Conservation (phyloP, 2,113 vertebrate genomes). For the Emydocephalus ijimae region DNA sequence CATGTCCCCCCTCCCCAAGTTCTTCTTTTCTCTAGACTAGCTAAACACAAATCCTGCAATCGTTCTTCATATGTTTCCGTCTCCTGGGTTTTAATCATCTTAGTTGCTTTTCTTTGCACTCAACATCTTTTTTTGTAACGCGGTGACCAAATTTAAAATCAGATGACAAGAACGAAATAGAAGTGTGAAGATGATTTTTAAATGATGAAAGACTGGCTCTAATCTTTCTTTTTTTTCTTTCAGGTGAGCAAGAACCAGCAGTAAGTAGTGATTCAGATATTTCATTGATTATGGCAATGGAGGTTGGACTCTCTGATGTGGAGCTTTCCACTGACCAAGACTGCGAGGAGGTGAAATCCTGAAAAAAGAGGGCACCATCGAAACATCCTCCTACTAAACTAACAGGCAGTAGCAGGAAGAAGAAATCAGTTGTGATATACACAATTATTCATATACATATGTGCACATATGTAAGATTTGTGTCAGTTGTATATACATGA, state of each 20-base stretch:
- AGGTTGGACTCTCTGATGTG: conserved; percentile 81
- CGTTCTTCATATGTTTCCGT: neutral
- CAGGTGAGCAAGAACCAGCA: conserved; percentile 87
- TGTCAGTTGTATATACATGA: conserved; percentile 42
- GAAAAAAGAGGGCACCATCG: conserved; percentile 52
- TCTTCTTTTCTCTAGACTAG: neutral
- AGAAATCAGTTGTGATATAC: conserved; percentile 48
- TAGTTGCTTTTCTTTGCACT: neutral
- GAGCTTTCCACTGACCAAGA: conserved; percentile 86
- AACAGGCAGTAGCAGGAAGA: conserved; percentile 42
- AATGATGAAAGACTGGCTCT: fast-evolving
- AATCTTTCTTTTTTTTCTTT: conserved; percentile 44
- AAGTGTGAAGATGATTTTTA: neutral
- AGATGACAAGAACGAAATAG: neutral
- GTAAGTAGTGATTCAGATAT: conserved; percentile 90
- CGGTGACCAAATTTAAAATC: neutral
- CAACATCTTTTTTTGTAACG: neutral
- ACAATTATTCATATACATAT: neutral
- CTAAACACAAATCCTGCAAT: neutral
- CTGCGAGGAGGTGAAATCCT: conserved; percentile 84
- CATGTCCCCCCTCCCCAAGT: neutral
- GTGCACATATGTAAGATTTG: neutral
- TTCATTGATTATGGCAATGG: conserved; percentile 83
- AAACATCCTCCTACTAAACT: conserved; percentile 30
- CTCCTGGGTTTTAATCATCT: neutral